Conservation (phyloP, 1,140 invertebrate genomes). For the Cephus cinctus region DNA sequence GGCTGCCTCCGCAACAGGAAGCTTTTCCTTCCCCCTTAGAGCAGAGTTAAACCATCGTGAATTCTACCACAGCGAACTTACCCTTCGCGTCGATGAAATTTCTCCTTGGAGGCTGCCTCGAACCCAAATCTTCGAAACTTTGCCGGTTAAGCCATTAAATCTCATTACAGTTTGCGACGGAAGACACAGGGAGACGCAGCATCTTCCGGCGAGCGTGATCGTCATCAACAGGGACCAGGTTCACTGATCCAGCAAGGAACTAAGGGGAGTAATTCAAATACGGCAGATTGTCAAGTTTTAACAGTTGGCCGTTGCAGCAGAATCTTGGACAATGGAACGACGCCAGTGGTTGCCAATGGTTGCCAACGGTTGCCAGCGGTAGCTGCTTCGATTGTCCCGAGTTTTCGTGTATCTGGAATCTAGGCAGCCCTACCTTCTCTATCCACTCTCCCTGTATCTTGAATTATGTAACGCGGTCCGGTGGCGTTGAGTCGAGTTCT, state of each 20-base stretch:
- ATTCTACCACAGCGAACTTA: no score
- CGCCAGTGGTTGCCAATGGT: constrained; percentile 8
- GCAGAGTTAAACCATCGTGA: no score
- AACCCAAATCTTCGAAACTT: not conserved
- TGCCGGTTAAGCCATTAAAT: not conserved
- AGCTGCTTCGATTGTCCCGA: not conserved
- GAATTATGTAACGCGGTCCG: not conserved
- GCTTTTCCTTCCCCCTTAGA: no score
- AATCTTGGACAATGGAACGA: constrained; percentile 19
- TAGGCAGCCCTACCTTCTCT: constrained; percentile 8
- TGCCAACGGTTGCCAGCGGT: not conserved
- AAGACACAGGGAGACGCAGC: constrained; percentile 9
- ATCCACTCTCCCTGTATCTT: not conserved
- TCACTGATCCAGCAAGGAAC: not conserved
- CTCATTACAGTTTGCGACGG: constrained; percentile 1
- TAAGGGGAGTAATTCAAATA: constrained; percentile 16
- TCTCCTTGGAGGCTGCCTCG: not conserved
- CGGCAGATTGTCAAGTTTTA: constrained; percentile 16
- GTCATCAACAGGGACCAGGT: not conserved
- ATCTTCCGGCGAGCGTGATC: not conserved
- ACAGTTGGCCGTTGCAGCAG: constrained; percentile 5
- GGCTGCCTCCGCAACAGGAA: no score
- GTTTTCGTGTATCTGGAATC: constrained; percentile 3
- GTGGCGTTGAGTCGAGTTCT: not conserved
- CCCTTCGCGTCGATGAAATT: not conserved